A percentile compares a stretch with the other conserved stretches of the same genome.
Evolutionary conservation across 2,797 vertebrate genomes (phyloP).

Genomic region (Sebastes vulpes): DNA sequence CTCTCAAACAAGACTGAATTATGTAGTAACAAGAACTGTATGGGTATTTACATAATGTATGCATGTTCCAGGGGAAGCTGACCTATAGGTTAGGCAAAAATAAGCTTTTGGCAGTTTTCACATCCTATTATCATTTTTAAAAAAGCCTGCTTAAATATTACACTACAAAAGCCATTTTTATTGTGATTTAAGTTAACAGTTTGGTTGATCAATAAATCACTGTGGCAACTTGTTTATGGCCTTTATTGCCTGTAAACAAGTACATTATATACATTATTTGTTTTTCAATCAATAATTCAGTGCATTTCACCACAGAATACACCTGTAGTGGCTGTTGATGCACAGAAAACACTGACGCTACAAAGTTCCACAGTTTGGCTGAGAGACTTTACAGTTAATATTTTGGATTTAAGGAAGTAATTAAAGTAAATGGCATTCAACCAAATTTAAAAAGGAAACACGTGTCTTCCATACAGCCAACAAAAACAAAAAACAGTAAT

Average conservation of each 20-base stretch:
- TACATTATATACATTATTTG: not conserved
- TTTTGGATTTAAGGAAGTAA: not conserved
- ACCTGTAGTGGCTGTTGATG: not conserved
- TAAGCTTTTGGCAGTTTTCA: constrained; percentile 17
- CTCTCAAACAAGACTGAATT: constrained; percentile 26
- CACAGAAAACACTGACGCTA: not conserved
- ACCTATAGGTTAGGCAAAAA: constrained; percentile 21
- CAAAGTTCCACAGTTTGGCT: not conserved
- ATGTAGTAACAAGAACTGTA: constrained; percentile 19
- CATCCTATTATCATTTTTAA: constrained; percentile 11
- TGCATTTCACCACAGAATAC: not conserved
- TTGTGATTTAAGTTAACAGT: not conserved
- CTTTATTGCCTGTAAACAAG: not conserved
- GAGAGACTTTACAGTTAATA: not conserved
- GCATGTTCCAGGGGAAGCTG: not conserved
- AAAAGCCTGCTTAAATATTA: constrained; percentile 1
- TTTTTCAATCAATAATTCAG: not conserved
- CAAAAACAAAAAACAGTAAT: not conserved
- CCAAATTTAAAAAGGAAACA: not conserved
- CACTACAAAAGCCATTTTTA: not conserved
- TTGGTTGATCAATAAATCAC: not conserved
- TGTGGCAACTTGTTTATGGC: not conserved
- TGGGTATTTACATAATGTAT: constrained; percentile 34
- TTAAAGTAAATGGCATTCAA: not conserved
- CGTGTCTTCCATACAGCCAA: not conserved